phyloP scores from a whole-genome alignment of 2,888 invertebrate species.

The Andrena bucephala region DNA sequence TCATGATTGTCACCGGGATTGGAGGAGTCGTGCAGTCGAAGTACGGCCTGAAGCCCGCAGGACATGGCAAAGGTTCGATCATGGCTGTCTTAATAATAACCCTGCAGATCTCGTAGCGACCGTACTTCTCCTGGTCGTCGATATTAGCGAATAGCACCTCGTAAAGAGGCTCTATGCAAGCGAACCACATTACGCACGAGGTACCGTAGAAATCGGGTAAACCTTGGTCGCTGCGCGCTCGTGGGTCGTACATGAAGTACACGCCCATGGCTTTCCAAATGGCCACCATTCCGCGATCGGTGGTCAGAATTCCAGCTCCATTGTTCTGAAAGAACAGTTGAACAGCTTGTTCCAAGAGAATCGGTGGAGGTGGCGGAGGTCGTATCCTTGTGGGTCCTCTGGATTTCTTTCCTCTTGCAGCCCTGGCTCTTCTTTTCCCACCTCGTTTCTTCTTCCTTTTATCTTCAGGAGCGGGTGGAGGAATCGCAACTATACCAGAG shows the following conservation, averaged over 20 bases:
- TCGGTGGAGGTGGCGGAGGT: conserved; percentile 71
- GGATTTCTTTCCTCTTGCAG: conserved; percentile 31
- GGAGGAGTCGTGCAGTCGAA: conserved; percentile 67
- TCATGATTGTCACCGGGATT: conserved; percentile 61
- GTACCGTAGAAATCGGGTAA: conserved; percentile 65
- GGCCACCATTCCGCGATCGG: conserved; percentile 74
- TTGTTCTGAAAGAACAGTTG: conserved; percentile 77
- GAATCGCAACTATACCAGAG: conserved; percentile 74
- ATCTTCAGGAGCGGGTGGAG: conserved; percentile 75
- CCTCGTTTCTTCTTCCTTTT: conserved; percentile 68
- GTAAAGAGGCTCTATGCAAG: conserved; percentile 78
- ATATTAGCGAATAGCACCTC: conserved; percentile 76
- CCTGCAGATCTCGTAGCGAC: conserved; percentile 73
- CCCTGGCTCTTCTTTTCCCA: conserved; percentile 27
- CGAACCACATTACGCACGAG: conserved; percentile 81
- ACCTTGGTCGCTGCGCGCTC: conserved; percentile 72
- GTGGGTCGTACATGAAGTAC: conserved; percentile 80
- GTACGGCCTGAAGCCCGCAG: conserved; percentile 76
- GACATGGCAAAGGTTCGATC: conserved; percentile 78
- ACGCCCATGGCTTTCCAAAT: conserved; percentile 81
- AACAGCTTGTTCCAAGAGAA: conserved; percentile 77
- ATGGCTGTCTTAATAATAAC: conserved; percentile 74
- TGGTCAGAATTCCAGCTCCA: conserved; percentile 77
- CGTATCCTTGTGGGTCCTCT: conserved; percentile 47
- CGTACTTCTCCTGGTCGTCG: conserved; percentile 76